A percentile compares a stretch with the other conserved stretches of the same genome.
Evolutionary conservation across 2,113 vertebrate genomes (phyloP).

Genomic region (Anarrhichthys ocellatus): DNA sequence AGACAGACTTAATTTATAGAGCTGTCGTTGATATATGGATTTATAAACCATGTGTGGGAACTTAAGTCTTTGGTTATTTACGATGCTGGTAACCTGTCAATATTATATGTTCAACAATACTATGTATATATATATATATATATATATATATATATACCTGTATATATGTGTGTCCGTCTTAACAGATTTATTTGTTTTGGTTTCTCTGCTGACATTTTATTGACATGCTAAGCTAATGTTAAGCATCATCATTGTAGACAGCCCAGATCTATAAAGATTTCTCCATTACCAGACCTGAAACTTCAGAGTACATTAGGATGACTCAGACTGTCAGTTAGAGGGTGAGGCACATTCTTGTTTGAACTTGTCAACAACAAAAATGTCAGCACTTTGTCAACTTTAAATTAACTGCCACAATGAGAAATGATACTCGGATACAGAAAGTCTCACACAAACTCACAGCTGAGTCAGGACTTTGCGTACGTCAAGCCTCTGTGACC

Average conservation of each 20-base stretch:
- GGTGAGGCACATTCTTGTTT: conserved; percentile 47
- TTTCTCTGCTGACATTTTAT: not conserved
- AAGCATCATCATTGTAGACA: conserved; percentile 1
- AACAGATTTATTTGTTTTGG: not conserved
- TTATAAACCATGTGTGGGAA: conserved; percentile 16
- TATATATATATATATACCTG: not conserved
- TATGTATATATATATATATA: not conserved
- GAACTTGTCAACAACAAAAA: conserved; percentile 63
- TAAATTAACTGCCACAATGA: conserved; percentile 48
- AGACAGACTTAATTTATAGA: conserved; percentile 50
- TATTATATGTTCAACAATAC: not conserved
- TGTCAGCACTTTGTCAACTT: conserved; percentile 64
- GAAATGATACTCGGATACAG: conserved; percentile 29
- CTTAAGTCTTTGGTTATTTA: not conserved
- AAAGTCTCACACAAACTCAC: conserved; percentile 9
- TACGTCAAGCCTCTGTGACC: not conserved
- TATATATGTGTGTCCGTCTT: not conserved
- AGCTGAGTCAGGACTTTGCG: not conserved
- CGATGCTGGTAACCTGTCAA: conserved; percentile 1
- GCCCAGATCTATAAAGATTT: not conserved
- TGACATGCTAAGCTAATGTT: not conserved
- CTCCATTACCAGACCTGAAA: conserved; percentile 23
- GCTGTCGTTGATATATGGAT: conserved; percentile 23
- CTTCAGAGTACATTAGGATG: conserved; percentile 42
- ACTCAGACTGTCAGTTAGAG: conserved; percentile 55